Conservation (phyloP, 1,140 invertebrate genomes). For the Rhopalosiphum maidis region DNA sequence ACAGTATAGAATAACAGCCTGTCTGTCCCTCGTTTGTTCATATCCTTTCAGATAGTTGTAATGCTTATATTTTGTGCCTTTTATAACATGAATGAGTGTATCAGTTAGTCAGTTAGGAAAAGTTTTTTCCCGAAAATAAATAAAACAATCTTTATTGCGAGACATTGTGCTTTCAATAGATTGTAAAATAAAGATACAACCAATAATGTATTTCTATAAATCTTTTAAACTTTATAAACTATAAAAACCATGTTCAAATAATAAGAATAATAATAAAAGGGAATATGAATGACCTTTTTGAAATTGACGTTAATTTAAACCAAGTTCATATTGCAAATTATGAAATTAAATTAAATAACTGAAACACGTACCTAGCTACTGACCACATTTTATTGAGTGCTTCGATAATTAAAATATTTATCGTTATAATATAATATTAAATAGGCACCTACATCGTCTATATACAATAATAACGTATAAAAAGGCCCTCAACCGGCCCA, state of each 20-base stretch:
- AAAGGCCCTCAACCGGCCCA: background rate
- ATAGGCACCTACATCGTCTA: no score
- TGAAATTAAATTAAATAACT: background rate
- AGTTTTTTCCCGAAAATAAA: slow-evolving; percentile 30
- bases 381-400: background rate
- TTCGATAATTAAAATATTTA: background rate
- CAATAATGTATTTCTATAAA: background rate
- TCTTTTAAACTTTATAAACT: background rate
- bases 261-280: background rate
- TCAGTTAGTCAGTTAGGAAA: slow-evolving; percentile 11
- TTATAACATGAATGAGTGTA: slow-evolving; percentile 9
- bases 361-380: background rate
- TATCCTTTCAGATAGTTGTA: slow-evolving; percentile 31
- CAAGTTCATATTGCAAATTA: background rate
- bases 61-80: slow-evolving; percentile 21
- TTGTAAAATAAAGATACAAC: slow-evolving; percentile 31
- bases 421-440: background rate
- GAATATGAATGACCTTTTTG: background rate
- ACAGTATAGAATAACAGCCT: slow-evolving; percentile 17
- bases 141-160: slow-evolving; percentile 36
- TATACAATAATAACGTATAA: background rate
- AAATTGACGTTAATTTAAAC: background rate
- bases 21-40: slow-evolving; percentile 29
- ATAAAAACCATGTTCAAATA: background rate
- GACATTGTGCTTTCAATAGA: background rate